Base-by-base conservation (phyloP, 2,113 vertebrate genomes). In the Ctenodactylus gundi region DNA sequence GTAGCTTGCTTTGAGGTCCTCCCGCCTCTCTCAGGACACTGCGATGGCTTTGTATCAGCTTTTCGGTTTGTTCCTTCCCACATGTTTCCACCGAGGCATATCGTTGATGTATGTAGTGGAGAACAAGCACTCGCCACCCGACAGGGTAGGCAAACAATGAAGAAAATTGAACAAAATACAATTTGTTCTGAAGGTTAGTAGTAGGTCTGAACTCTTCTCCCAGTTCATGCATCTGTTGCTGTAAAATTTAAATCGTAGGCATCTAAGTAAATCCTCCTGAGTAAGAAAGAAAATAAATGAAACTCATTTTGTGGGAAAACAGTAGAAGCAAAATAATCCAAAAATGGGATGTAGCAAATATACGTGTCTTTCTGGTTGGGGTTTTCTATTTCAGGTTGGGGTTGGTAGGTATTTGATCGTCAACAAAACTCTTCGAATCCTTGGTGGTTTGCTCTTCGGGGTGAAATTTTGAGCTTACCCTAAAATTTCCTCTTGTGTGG, bases 401-500 rank as follows among this genome's bases (percentile, higher is more conserved):
- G 18, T 34, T 88, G 34, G 13, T 13, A 41, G 34, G 13, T 13
- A 41, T 64, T 89, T 68, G 36, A 27, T 51, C 12, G 3, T 39
- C 60, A 68, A 18, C 46, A 53, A 75, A 55, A n/a, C 34, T 49
- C 67, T 84, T 57, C 64, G 81, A 81, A 49, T 49, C n/a, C 84
- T 77, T 21, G 17, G 18, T 64, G 39, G 68, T 27, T 65, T 85
- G 53, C 88, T 20, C 21, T 75, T 85, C 57, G 53, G 68, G 12
- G 21, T 83, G 49, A 31, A 65, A 10, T 53, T 93, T 75, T 87
- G 1, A 58, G 80, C 70, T 60, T 10, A 31, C 44, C 41, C 67
- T 84, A 27, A 82, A 84, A 34, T 85, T 93, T 72, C 6, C 68
- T 55, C 39, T 88, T 81, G 21, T 86, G 76, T 94, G 81, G 64